Percentiles rank a stretch among this genome's conserved stretches.
phyloP scores from a whole-genome alignment of 2,113 vertebrate species.

The Callocephalon fimbriatum region DNA sequence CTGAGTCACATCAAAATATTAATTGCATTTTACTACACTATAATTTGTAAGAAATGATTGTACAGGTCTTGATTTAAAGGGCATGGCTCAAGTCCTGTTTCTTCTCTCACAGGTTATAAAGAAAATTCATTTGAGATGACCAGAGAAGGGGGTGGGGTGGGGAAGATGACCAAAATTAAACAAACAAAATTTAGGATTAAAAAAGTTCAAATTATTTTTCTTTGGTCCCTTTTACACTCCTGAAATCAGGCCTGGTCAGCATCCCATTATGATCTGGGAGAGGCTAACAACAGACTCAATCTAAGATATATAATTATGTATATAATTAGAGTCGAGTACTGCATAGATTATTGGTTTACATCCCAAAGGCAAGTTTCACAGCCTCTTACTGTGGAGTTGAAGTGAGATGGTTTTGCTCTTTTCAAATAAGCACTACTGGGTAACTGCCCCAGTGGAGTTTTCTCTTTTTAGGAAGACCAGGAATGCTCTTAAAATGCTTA shows the following conservation, averaged over 20 bases:
- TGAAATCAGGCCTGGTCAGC: background rate
- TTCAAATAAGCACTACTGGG: background rate
- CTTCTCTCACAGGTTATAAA: background rate
- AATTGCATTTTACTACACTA: background rate
- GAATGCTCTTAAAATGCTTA: background rate
- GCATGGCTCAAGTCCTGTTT: background rate
- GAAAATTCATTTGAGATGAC: background rate
- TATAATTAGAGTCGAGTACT: background rate
- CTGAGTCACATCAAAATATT: background rate
- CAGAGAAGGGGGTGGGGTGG: background rate
- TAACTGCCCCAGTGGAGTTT: background rate
- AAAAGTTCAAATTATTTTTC: background rate
- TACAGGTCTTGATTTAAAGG: background rate
- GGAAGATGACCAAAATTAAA: background rate
- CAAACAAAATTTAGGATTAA: background rate
- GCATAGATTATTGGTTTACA: background rate
- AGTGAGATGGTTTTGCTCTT: background rate
- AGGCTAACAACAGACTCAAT: background rate
- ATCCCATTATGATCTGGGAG: background rate
- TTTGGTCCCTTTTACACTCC: background rate
- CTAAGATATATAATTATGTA: background rate
- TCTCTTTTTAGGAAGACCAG: background rate
- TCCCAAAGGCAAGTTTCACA: background rate
- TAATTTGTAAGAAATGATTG: background rate
- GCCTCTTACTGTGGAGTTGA: background rate